Conservation (phyloP, 2,797 vertebrate genomes). For the Sylvilagus floridanus region DNA sequence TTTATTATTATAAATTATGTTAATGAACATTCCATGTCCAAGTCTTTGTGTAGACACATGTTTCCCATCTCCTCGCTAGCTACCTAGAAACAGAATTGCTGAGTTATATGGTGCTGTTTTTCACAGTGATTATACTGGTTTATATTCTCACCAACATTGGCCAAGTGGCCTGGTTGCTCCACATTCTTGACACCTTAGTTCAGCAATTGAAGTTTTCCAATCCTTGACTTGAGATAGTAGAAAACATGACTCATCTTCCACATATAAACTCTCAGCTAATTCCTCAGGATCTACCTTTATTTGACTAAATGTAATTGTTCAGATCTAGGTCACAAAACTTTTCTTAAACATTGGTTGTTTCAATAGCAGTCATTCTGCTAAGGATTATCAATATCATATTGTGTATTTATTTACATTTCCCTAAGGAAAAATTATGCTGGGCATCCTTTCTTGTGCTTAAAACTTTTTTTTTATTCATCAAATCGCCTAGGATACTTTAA, state of each 20-base stretch:
- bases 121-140: not conserved
- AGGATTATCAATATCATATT: not conserved
- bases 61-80: not conserved
- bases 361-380: not conserved
- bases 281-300: too few relatives aligned
- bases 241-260: too few relatives aligned
- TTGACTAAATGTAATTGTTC: too few relatives aligned
- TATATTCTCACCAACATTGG: not conserved
- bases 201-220: too few relatives aligned
- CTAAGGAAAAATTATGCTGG: not conserved
- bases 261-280: too few relatives aligned
- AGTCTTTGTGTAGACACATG: not conserved
- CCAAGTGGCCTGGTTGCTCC: not conserved
- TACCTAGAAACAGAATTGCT: not conserved
- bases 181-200: not conserved
- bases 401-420: not conserved
- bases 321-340: too few relatives aligned
- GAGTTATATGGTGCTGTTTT: not conserved
- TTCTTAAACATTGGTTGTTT: not conserved
- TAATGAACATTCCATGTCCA: not conserved
- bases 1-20: not conserved
- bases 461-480: not conserved
- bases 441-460: not conserved
- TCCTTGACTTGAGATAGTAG: too few relatives aligned
- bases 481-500: not conserved